phyloP scores from a whole-genome alignment of 1,140 invertebrate species.

The Neodiprion fabricii region DNA sequence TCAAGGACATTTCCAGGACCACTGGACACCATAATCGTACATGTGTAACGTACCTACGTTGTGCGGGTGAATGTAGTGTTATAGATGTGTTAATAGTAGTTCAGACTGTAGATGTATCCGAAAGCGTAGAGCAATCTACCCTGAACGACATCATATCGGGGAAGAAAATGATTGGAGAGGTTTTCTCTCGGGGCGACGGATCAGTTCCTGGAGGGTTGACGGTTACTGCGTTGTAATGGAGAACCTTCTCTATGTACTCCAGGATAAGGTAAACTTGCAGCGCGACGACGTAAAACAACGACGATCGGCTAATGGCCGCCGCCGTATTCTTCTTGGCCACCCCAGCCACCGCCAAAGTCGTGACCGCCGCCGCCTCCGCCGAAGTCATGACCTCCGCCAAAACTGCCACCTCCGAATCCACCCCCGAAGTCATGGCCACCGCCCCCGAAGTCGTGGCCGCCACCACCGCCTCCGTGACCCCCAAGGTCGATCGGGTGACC shows the following conservation, averaged over 20 bases:
- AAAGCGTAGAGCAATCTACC: too few species aligned
- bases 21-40: too few species aligned
- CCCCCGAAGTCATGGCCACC: constrained; percentile 53
- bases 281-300: constrained; percentile 47
- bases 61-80: too few species aligned
- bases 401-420: constrained; percentile 39
- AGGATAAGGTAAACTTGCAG: not conserved
- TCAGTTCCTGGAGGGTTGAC: constrained; percentile 6
- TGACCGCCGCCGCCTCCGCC: constrained; percentile 44
- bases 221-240: not conserved
- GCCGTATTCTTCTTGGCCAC: constrained; percentile 25
- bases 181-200: not conserved
- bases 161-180: not conserved
- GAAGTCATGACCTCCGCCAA: constrained; percentile 27
- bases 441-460: constrained; percentile 42
- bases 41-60: too few species aligned
- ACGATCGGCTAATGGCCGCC: constrained; percentile 15
- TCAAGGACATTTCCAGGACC: too few species aligned
- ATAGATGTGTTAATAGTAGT: too few species aligned
- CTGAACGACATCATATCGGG: too few species aligned
- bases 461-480: constrained; percentile 29
- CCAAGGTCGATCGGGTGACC: constrained; percentile 47
- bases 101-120: too few species aligned
- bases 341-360: constrained; percentile 36
- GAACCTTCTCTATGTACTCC: constrained; percentile 3